Conservation (phyloP, 2,888 invertebrate genomes). For the Serripes groenlandicus region DNA sequence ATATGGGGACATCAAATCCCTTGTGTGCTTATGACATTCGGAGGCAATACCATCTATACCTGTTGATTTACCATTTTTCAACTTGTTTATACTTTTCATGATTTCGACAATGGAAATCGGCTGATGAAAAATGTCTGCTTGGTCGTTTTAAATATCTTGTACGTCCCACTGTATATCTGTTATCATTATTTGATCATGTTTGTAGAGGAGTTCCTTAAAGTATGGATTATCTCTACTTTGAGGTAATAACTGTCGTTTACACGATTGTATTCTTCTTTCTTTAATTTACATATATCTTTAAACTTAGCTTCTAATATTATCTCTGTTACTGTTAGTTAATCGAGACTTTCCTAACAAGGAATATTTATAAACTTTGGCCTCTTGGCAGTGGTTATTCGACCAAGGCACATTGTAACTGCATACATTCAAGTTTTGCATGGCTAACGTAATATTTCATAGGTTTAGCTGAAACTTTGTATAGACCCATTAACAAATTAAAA, state of each 20-base stretch:
- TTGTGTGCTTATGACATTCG: constrained; percentile 19
- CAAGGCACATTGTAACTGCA: too few species aligned
- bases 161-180: neutral
- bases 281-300: neutral
- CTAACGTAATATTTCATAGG: too few species aligned
- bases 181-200: neutral
- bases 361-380: too few species aligned
- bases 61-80: constrained; percentile 14
- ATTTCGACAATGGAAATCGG: constrained; percentile 12
- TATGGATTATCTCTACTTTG: neutral
- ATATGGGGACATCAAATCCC: neutral
- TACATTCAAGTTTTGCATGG: too few species aligned
- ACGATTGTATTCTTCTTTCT: neutral
- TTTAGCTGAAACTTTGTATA: too few species aligned
- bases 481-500: too few species aligned
- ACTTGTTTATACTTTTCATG: constrained; percentile 1
- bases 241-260: neutral
- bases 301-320: neutral
- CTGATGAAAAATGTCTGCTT: neutral
- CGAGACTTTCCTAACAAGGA: too few species aligned
- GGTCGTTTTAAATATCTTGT: neutral
- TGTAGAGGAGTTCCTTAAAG: neutral
- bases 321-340: too few species aligned
- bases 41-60: constrained; percentile 18
- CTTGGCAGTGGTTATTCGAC: too few species aligned